Evolutionary conservation across 2,113 vertebrate genomes (phyloP).

Genomic region (Bos javanicus): DNA sequence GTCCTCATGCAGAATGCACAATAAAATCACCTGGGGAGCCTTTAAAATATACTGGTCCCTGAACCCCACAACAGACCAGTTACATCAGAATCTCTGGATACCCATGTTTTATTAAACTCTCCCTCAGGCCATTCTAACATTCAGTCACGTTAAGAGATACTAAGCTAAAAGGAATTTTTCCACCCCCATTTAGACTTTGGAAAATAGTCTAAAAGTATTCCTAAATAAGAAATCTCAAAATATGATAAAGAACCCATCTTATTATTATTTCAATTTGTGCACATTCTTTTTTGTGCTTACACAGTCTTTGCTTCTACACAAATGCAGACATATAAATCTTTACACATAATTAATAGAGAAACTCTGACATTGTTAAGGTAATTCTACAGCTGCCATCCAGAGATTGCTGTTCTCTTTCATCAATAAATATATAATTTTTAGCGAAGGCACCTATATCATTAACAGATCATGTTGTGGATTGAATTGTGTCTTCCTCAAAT

Average conservation of each 20-base stretch:
- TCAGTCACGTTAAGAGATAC: not conserved
- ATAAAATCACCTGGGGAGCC: not conserved
- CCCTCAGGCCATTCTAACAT: not conserved
- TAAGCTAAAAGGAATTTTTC: not conserved
- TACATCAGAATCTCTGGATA: not conserved
- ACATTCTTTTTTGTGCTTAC: not conserved
- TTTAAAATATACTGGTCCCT: not conserved
- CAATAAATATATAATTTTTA: not conserved
- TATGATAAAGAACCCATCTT: not conserved
- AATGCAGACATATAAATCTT: not conserved
- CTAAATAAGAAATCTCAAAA: not conserved
- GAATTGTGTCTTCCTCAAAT: not conserved
- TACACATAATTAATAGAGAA: not conserved
- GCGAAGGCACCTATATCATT: not conserved
- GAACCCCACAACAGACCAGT: not conserved
- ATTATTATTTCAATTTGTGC: not conserved
- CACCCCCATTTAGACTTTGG: not conserved
- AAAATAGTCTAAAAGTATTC: not conserved
- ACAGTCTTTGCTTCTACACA: not conserved
- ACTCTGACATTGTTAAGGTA: not conserved
- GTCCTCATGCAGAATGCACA: not conserved
- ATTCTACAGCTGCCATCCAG: not conserved
- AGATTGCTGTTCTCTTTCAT: not conserved
- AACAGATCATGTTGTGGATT: not conserved
- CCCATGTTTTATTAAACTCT: not conserved